Percentiles rank a stretch among this genome's conserved stretches.
Conservation (phyloP, 2,888 invertebrate species). For the Gortyna flavago region DNA sequence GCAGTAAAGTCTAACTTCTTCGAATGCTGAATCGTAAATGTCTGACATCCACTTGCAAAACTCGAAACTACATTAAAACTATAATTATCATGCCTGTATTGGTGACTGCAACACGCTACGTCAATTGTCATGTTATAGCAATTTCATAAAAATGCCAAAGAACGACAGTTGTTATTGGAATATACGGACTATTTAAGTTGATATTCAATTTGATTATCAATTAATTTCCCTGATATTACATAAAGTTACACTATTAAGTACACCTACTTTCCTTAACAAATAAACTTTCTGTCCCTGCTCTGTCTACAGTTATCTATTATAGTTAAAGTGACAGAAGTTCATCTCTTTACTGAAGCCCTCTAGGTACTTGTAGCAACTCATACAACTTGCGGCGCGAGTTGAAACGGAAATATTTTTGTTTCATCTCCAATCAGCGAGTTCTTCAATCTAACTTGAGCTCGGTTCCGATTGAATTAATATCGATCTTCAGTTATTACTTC, state of each 20-base stretch:
- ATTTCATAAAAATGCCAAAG: background rate
- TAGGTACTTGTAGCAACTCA: slow-evolving; percentile 17
- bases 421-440: slow-evolving; percentile 49
- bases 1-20: background rate
- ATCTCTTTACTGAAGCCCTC: slow-evolving; percentile 11
- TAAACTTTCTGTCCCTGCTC: background rate
- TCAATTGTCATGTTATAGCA: background rate
- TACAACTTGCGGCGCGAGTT: slow-evolving; percentile 28
- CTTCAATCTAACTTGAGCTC: slow-evolving; percentile 38
- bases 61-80: background rate
- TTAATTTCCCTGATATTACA: background rate
- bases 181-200: background rate
- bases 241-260: background rate
- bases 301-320: background rate
- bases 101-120: background rate
- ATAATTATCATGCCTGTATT: background rate
- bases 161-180: background rate
- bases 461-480: slow-evolving; percentile 51
- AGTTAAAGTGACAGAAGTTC: slow-evolving; percentile 7
- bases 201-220: background rate
- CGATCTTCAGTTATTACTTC: slow-evolving; percentile 41
- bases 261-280: background rate
- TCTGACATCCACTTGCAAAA: background rate
- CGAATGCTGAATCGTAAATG: background rate
- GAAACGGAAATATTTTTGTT: slow-evolving; percentile 51